These are phyloP conservation scores for Drosophila biarmipes DNA, from an alignment of 1,140 invertebrate species.

Conservation along the genomic window DNA sequence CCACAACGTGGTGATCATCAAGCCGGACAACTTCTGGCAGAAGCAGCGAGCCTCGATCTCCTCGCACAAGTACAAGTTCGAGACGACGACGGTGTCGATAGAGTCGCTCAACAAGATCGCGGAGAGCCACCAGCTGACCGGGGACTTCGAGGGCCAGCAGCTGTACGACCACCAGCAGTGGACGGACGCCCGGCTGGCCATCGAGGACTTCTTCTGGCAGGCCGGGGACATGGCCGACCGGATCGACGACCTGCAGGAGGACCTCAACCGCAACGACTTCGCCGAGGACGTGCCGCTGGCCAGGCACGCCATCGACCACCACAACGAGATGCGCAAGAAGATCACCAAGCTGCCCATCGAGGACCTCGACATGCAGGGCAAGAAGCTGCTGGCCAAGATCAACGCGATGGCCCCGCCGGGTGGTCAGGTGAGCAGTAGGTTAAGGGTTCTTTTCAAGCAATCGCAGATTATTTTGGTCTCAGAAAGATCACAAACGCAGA, in stretches of 20 bases:
- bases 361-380: slow-evolving; percentile 92
- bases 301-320: slow-evolving; percentile 95
- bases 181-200: slow-evolving; percentile 96
- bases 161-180: slow-evolving; percentile 98
- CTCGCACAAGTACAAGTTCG: slow-evolving; percentile 99
- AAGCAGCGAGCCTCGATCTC: slow-evolving; percentile 98
- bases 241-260: slow-evolving; percentile 95
- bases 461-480: background rate
- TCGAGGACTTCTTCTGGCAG: slow-evolving; percentile 98
- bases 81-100: slow-evolving; percentile 98
- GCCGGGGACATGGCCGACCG: slow-evolving; percentile 95
- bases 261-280: slow-evolving; percentile 95
- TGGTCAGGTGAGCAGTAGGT: slow-evolving; percentile 42
- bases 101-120: slow-evolving; percentile 96
- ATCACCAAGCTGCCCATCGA: slow-evolving; percentile 97
- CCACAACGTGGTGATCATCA: slow-evolving; percentile 97
- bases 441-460: background rate
- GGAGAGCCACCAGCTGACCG: slow-evolving; percentile 95
- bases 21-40: slow-evolving; percentile 99
- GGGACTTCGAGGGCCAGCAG: slow-evolving; percentile 96
- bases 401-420: slow-evolving; percentile 56
- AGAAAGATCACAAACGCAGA: no score
- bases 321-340: slow-evolving; percentile 97
- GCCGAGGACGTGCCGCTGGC: slow-evolving; percentile 96
- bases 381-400: slow-evolving; percentile 80